Evolutionary conservation across 1,140 invertebrate genomes (phyloP).

Genomic region (Metopolophium dirhodum): DNA sequence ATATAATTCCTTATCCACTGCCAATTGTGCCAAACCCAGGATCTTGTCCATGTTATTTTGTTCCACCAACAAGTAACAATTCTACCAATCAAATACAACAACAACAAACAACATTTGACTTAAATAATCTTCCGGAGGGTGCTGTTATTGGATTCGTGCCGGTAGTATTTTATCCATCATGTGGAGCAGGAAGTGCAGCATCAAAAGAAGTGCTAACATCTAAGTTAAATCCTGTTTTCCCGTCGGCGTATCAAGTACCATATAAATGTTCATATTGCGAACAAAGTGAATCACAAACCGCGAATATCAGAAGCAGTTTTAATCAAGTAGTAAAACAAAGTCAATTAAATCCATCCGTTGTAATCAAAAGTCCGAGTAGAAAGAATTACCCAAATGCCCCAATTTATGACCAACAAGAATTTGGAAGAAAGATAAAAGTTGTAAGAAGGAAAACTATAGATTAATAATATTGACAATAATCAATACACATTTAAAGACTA

Average conservation of each 20-base stretch:
- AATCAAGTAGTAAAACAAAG: conserved; percentile 43
- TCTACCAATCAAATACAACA: conserved; percentile 33
- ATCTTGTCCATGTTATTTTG: conserved; percentile 67
- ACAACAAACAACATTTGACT: conserved; percentile 32
- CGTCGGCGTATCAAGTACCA: conserved; percentile 66
- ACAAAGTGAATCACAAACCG: conserved; percentile 49
- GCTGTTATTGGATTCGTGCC: conserved; percentile 69
- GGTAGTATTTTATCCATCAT: conserved; percentile 69
- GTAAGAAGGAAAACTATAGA: conserved; percentile 10
- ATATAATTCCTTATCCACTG: conserved; percentile 67
- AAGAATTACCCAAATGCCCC: conserved; percentile 14
- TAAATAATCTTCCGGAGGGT: conserved; percentile 62
- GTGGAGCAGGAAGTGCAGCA: conserved; percentile 64
- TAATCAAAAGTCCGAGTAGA: conserved; percentile 45
- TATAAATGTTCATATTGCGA: conserved; percentile 59
- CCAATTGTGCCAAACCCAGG: conserved; percentile 65
- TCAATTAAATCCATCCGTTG: conserved; percentile 1
- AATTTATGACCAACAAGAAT: conserved; percentile 39
- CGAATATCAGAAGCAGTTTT: conserved; percentile 13
- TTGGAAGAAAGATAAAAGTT: conserved; percentile 30
- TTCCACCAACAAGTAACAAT: conserved; percentile 63
- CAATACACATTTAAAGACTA: neutral
- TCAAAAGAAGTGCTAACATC: conserved; percentile 61
- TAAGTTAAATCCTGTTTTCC: conserved; percentile 67
- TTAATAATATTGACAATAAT: conserved; percentile 8